Evolutionary conservation across 2,113 vertebrate genomes (phyloP).

Genomic region (Pseudorhombus dupliciocellatus): DNA sequence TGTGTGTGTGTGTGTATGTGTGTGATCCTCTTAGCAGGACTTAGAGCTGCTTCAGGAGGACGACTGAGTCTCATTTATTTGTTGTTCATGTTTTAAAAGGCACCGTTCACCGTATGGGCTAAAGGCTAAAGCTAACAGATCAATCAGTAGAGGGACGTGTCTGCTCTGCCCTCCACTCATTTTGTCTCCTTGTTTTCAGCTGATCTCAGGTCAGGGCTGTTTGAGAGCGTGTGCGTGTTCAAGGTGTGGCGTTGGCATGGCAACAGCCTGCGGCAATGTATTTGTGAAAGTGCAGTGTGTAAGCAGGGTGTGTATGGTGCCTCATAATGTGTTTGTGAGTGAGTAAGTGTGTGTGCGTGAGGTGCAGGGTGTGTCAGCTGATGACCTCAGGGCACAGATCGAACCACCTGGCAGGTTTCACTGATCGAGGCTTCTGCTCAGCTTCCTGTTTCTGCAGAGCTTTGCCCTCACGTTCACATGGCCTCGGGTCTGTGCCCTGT

Average conservation of each 20-base stretch:
- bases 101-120: no score
- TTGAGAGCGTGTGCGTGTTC: constrained; percentile 34
- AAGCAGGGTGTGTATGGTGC: constrained; percentile 36
- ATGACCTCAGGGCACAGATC: constrained; percentile 37
- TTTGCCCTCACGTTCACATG: not conserved
- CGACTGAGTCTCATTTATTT: no score
- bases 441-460: not conserved
- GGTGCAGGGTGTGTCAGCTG: constrained; percentile 7
- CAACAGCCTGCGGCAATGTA: constrained; percentile 17
- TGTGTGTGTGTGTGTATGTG: constrained; percentile 17
- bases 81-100: no score
- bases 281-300: constrained; percentile 34
- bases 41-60: constrained; percentile 47
- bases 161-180: not conserved
- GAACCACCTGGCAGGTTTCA: no score
- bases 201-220: no score
- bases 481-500: not conserved
- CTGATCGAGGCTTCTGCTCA: not conserved
- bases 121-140: no score
- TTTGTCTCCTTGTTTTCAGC: not conserved
- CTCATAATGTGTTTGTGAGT: constrained; percentile 6
- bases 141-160: not conserved
- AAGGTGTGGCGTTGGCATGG: constrained; percentile 57
- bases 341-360: constrained; percentile 45
- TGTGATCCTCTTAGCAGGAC: constrained; percentile 61